A percentile compares a stretch with the other conserved stretches of the same genome.
These are phyloP conservation scores for Scaptomyza graminum DNA, from an alignment of 1,140 invertebrate genomes.

Conservation along the genomic window DNA sequence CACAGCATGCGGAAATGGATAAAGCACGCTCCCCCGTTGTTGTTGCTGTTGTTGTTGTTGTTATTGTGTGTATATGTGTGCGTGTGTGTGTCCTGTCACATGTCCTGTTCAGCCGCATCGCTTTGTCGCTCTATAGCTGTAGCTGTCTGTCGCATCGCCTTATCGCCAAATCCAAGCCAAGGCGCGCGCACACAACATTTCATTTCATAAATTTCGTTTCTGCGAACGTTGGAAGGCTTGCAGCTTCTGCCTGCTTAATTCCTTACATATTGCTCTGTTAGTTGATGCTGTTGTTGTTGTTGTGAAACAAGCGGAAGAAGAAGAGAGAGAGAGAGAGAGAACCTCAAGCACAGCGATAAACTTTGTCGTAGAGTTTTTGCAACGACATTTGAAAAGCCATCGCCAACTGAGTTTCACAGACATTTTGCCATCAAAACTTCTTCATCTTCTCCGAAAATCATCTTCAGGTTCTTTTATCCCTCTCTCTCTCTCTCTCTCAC, in stretches of 20 bases:
- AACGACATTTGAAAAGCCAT: constrained; percentile 42
- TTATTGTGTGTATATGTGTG: too few relatives aligned
- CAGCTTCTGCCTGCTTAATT: constrained; percentile 40
- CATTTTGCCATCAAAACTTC: constrained; percentile 40
- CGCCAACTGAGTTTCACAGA: constrained; percentile 34
- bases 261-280: constrained; percentile 38
- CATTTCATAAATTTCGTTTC: constrained; percentile 52
- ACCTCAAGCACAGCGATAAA: constrained; percentile 19
- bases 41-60: not conserved
- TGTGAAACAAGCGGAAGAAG: constrained; percentile 11
- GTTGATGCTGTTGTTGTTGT: constrained; percentile 8
- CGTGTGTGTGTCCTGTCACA: constrained; percentile 13
- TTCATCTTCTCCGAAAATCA: constrained; percentile 23
- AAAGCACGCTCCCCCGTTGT: constrained; percentile 15
- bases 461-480: constrained; percentile 7
- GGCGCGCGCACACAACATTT: constrained; percentile 38
- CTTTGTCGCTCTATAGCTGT: not conserved
- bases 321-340: not conserved
- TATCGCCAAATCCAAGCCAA: constrained; percentile 41
- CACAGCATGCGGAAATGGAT: constrained; percentile 47
- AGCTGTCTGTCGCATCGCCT: constrained; percentile 32
- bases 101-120: constrained; percentile 18
- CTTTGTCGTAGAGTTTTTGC: constrained; percentile 43
- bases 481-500: too few relatives aligned
- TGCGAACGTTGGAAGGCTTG: constrained; percentile 15